Evolutionary conservation across 1,140 invertebrate species (phyloP).

Genomic region (Drosophila kikkawai): DNA sequence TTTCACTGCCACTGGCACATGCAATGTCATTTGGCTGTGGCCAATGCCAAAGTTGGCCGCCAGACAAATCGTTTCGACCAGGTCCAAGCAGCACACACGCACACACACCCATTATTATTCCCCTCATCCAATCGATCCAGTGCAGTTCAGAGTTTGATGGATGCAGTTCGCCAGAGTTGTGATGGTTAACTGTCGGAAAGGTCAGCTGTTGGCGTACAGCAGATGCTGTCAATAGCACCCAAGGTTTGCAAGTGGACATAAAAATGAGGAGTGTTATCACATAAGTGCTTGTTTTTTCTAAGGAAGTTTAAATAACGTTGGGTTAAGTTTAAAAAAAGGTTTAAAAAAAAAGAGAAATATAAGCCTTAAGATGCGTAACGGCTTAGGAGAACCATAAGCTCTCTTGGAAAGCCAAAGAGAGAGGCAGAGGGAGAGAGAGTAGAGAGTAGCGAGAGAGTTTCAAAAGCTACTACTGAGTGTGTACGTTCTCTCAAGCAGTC

Average conservation of each 20-base stretch:
- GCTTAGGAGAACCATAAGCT: no score
- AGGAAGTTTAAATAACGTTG: not conserved
- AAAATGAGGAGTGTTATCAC: not conserved
- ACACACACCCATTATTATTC: constrained; percentile 5
- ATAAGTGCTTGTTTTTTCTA: not conserved
- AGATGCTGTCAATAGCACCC: constrained; percentile 20
- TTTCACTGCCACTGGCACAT: constrained; percentile 27
- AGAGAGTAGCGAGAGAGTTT: no score
- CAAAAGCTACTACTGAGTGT: no score
- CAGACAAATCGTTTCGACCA: constrained; percentile 65
- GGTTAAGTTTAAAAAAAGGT: no score
- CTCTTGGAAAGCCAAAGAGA: no score
- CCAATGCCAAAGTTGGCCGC: constrained; percentile 41
- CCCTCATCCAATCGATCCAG: constrained; percentile 10
- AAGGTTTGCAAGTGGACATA: constrained; percentile 2
- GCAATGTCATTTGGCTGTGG: constrained; percentile 35
- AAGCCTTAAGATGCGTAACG: no score
- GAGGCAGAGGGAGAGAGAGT: no score
- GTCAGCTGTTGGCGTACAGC: constrained; percentile 32
- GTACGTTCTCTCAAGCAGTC: no score
- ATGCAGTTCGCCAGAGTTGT: constrained; percentile 45
- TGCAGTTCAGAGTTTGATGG: constrained; percentile 37
- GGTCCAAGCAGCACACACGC: constrained; percentile 1
- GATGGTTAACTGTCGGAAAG: constrained; percentile 43
- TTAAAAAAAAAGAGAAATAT: no score